These are phyloP conservation scores for Phthorimaea operculella DNA, from an alignment of 1,140 invertebrate genomes.

Conservation along the genomic window DNA sequence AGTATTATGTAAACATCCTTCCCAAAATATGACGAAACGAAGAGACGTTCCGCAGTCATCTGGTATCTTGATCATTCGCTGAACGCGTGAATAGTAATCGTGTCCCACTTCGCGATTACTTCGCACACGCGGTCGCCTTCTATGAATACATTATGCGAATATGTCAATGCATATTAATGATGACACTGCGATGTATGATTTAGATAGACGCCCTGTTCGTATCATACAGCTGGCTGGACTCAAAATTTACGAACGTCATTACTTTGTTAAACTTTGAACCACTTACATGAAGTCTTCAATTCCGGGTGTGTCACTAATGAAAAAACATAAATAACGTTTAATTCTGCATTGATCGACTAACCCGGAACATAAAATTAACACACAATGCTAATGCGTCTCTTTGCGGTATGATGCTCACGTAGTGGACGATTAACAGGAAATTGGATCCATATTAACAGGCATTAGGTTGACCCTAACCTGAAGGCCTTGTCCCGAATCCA, in stretches of 20 bases:
- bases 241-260: too few species aligned
- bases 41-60: neutral
- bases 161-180: neutral
- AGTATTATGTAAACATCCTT: too few species aligned
- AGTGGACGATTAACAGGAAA: constrained; percentile 45
- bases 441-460: constrained; percentile 27
- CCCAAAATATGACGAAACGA: too few species aligned
- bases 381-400: constrained; percentile 33
- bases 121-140: neutral
- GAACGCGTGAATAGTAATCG: constrained; percentile 1
- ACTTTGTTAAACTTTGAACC: too few species aligned
- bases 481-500: constrained; percentile 50
- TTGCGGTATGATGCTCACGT: constrained; percentile 21
- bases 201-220: too few species aligned
- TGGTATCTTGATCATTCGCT: neutral
- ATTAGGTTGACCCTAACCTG: constrained; percentile 47
- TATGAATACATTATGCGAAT: neutral
- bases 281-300: too few species aligned
- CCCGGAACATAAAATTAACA: constrained; percentile 35
- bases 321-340: neutral
- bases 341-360: constrained; percentile 13
- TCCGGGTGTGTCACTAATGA: neutral
- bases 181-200: too few species aligned
- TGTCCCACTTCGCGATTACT: neutral
- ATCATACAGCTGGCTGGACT: too few species aligned